Base-by-base conservation (phyloP, 2,888 invertebrate species). In the Heliconius charithonia region DNA sequence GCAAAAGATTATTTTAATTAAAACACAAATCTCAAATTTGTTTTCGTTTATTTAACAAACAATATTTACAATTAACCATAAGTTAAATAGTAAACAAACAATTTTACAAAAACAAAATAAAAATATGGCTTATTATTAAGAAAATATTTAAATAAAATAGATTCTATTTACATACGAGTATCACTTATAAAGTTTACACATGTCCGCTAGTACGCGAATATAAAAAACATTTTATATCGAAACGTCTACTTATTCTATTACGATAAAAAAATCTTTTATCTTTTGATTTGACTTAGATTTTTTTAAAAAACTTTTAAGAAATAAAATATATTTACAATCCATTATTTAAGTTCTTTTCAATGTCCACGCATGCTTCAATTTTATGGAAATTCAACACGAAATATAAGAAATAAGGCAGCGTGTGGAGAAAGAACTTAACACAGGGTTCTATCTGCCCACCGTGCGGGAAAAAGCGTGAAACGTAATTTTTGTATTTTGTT, bases 121-220 rank as follows among this genome's bases (percentile, higher is more conserved):
- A 59, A 32, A 56, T 41, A 41, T 32, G 37, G 41, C 27, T 74
- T 45, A 74, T 19, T 22, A 27, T 65, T 45, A 69, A 67, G 3
- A 41, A 25, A 56, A 4, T n/a, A 16, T 37, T 75, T 70, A 70
- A 70, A 79, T 77, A 59, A 63, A 79, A 81, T 79, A 83, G 81
- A 79, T 81, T 69, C 78, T 85, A 85, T 83, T 82, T 83, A 85
- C 84, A 84, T 73, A 69, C 13, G 37, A 45, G 69, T 69, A 67
- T 71, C 37, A 85, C 85, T 85, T 85, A 85, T 84, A 80, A 85
- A 85, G 85, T 84, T 82, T 85, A 85, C 85, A 78, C 71, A 19
- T 71, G 78, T 79, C 51, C 78, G 80, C 79, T 72, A 16, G 12
- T 41, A 45, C 41, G 51, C 71, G 51, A 71, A 65, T 59, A n/a